Evolutionary conservation across 2,888 invertebrate species (phyloP).

Genomic region (Mythimna lalbum): DNA sequence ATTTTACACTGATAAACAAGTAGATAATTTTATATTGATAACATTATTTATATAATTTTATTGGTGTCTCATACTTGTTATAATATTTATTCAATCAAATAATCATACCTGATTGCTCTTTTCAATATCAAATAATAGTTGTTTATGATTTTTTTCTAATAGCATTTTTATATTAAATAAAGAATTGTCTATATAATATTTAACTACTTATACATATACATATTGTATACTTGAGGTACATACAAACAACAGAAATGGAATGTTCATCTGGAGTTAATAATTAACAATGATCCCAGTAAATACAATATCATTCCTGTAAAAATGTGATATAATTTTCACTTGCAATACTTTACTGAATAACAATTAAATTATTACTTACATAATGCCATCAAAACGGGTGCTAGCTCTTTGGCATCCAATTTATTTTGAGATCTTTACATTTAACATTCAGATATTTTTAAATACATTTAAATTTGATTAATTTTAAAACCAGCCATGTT

Average conservation of each 20-base stretch:
- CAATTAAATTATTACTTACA: constrained; percentile 1
- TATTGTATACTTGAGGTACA: constrained; percentile 35
- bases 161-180: constrained; percentile 16
- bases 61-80: constrained; percentile 51
- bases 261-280: constrained; percentile 32
- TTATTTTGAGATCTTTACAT: constrained; percentile 44
- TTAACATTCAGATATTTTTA: constrained; percentile 50
- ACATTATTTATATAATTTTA: constrained; percentile 39
- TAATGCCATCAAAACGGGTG: constrained; percentile 18
- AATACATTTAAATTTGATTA: constrained; percentile 39
- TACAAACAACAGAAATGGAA: constrained; percentile 49
- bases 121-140: constrained; percentile 26
- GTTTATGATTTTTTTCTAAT: constrained; percentile 26
- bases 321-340: constrained; percentile 11
- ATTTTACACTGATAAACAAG: constrained; percentile 42
- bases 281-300: constrained; percentile 26
- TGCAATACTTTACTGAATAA: constrained; percentile 32
- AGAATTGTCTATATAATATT: constrained; percentile 47
- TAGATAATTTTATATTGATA: constrained; percentile 39
- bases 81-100: constrained; percentile 20
- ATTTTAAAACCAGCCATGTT: constrained; percentile 33
- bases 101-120: constrained; percentile 18
- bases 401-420: constrained; percentile 24
- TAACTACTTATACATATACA: constrained; percentile 49
- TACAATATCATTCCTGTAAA: constrained; percentile 19